Evolutionary conservation across 37 sponge, comb jelly and placozoan genomes (phyloP).

Genomic region (Ephydatia muelleri): DNA sequence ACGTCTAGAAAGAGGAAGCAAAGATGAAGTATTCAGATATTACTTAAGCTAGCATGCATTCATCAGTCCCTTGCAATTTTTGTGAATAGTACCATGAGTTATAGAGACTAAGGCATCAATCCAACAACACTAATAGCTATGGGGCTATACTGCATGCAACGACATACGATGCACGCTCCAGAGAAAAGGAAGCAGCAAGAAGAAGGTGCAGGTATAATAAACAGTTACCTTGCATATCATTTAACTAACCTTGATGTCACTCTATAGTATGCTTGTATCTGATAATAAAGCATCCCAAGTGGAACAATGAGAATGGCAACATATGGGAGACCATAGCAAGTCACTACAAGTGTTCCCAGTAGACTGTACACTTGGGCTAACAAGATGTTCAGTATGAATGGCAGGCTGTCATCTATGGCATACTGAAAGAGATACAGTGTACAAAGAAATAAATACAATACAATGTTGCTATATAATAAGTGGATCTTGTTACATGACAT

Average conservation of each 20-base stretch:
- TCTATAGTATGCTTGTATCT: conserved; percentile 92
- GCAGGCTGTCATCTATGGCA: conserved; percentile 92
- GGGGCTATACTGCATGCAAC: too few relatives aligned
- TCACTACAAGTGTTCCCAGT: conserved; percentile 84
- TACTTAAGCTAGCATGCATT: too few relatives aligned
- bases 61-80: too few relatives aligned
- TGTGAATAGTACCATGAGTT: too few relatives aligned
- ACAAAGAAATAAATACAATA: not conserved
- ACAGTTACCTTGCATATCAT: too few relatives aligned
- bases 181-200: too few relatives aligned
- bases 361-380: conserved; percentile 89
- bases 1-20: too few relatives aligned
- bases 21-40: too few relatives aligned
- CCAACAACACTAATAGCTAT: too few relatives aligned
- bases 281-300: conserved; percentile 84
- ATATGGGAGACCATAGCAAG: conserved; percentile 95
- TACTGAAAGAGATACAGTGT: conserved; percentile 75
- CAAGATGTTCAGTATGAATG: conserved; percentile 95
- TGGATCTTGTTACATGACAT: not conserved
- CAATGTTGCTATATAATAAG: not conserved
- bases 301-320: conserved; percentile 79
- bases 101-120: too few relatives aligned
- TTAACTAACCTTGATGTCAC: conserved; percentile 87
- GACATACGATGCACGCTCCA: too few relatives aligned
- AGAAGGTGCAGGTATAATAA: too few relatives aligned